Percentiles rank a stretch among this genome's conserved stretches.
Conservation (phyloP, 2,797 vertebrate genomes). For the Tamandua tetradactyla region DNA sequence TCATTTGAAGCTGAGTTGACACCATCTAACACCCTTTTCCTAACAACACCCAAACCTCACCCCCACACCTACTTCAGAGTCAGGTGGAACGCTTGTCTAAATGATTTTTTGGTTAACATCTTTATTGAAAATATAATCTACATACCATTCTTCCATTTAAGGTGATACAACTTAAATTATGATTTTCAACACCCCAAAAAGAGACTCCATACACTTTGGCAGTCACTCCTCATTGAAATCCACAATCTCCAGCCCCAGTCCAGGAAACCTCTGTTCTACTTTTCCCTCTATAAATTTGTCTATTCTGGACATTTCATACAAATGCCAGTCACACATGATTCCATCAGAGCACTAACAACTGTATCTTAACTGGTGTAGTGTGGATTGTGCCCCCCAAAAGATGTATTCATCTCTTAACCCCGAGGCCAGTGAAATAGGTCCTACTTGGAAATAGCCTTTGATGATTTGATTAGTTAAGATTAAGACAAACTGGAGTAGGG, state of each 20-base stretch:
- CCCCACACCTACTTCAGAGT: background rate
- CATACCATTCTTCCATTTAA: background rate
- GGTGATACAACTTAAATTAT: background rate
- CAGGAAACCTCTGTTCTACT: background rate
- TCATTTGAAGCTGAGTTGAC: background rate
- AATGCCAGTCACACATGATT: background rate
- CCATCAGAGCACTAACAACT: background rate
- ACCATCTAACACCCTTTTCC: background rate
- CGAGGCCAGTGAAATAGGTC: too few species aligned
- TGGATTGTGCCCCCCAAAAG: too few species aligned
- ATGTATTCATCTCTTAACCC: too few species aligned
- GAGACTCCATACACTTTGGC: background rate
- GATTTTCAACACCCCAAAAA: background rate
- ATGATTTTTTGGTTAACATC: background rate
- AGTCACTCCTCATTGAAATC: too few species aligned
- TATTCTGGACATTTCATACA: background rate
- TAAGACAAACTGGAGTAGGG: too few species aligned
- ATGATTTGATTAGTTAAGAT: too few species aligned
- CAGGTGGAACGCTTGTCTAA: accelerated
- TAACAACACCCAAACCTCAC: accelerated
- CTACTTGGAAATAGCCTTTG: too few species aligned
- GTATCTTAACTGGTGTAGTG: background rate
- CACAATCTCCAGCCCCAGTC: accelerated
- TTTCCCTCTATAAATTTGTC: background rate
- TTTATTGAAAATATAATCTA: background rate